Base-by-base conservation (phyloP, 2,113 vertebrate genomes). In the Rhabdornis inornatus region DNA sequence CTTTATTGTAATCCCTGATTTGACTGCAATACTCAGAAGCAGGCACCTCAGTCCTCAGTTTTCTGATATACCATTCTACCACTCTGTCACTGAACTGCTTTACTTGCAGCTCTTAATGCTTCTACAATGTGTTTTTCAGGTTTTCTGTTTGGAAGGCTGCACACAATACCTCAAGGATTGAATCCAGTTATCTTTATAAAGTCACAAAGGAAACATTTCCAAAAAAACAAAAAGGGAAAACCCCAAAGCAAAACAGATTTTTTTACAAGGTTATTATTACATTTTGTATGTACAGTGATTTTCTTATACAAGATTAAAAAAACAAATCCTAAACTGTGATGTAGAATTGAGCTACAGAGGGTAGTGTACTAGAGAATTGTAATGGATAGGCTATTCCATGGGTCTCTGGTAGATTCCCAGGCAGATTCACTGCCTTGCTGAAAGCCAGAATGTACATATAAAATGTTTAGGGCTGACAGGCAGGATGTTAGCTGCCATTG, bases 101-200 rank as follows among this genome's bases (percentile, higher is more conserved):
- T 79, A 45, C 61, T 97, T 95, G 86, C 37, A 71, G 63, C 93
- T 93, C 85, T 81, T 72, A 92, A 80, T 90, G 63, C 22, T 95
- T 72, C 19, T 68, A 31, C 45, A 87, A 65, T 92, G 94, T 94
- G 28, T 40, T 95, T 95, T 93, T 93, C 40, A 72, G 20, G 31
- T 94, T 93, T 95, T 74, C 20, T 92, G 77, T 92, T 74, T 96
- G 71, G 80, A 97, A 92, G 81, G n/a, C 49, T 96, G 82, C 35
- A 75, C 66, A 76, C 49, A 56, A 61, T 77, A 53, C 75, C 92
- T 90, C 74, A 27, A 81, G 56, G 89, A 50, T 57, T 90, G 20
- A 21, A 57, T 89, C 87, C 61, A 85, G 25, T 90, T 70, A 19
- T 83, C 68, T 94, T 66, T 78, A 90, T 27, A 83, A 85, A 94